A percentile compares a stretch with the other conserved stretches of the same genome.
Conservation (phyloP, 2,888 invertebrate genomes). For the Scaeva pyrastri region DNA sequence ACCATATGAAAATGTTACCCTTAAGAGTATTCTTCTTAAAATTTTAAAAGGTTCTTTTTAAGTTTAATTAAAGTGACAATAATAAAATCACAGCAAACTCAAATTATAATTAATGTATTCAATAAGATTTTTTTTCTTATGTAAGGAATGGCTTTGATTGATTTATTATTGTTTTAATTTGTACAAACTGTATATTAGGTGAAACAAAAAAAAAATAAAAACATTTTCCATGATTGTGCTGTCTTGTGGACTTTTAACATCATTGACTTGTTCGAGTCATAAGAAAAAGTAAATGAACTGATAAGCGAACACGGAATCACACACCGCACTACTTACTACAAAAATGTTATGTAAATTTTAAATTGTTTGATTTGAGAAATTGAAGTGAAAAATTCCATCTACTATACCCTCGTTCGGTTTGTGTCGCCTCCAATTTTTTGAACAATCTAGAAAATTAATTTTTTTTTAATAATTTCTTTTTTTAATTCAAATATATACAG, state of each 20-base stretch:
- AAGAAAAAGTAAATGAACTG: slow-evolving; percentile 39
- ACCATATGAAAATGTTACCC: slow-evolving; percentile 72
- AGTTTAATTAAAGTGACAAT: slow-evolving; percentile 47
- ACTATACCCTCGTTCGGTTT: slow-evolving; percentile 91
- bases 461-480: neutral
- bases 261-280: slow-evolving; percentile 50
- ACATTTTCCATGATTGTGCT: slow-evolving; percentile 27
- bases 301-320: slow-evolving; percentile 53
- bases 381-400: slow-evolving; percentile 66
- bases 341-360: slow-evolving; percentile 78
- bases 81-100: slow-evolving; percentile 12
- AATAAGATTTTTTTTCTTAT: slow-evolving; percentile 30
- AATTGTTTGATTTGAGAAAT: slow-evolving; percentile 46
- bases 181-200: slow-evolving; percentile 47
- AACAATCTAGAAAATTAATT: slow-evolving; percentile 86
- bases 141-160: slow-evolving; percentile 53
- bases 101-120: neutral
- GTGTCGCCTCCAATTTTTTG: slow-evolving; percentile 93
- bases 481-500: slow-evolving; percentile 83
- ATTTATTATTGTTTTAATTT: slow-evolving; percentile 55
- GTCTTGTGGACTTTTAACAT: slow-evolving; percentile 45
- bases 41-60: slow-evolving; percentile 77
- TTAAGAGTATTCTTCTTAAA: slow-evolving; percentile 70
- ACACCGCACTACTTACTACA: slow-evolving; percentile 62
- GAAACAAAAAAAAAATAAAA: slow-evolving; percentile 45